Percentiles rank a stretch among this genome's conserved stretches.
Conservation (phyloP, 1,140 invertebrate species). For the Pseudachorutes palmiensis region DNA sequence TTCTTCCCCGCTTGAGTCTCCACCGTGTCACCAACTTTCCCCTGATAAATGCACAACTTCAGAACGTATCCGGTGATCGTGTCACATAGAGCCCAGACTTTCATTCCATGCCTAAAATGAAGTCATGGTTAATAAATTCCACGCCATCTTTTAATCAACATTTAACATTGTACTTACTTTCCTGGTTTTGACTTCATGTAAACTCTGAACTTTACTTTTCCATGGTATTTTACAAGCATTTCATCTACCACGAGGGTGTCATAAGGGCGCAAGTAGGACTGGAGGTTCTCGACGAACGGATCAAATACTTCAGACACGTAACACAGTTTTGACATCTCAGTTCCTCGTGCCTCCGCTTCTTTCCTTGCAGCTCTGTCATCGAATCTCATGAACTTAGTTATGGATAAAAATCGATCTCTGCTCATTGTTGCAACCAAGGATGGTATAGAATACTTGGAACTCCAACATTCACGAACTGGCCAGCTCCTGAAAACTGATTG, state of each 20-base stretch:
- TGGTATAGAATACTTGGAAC: background rate
- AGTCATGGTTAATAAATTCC: conserved; percentile 14
- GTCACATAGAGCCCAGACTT: conserved; percentile 39
- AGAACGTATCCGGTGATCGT: background rate
- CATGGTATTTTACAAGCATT: conserved; percentile 3
- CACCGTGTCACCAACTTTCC: background rate
- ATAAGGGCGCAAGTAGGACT: background rate
- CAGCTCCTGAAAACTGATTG: background rate
- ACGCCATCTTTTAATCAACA: background rate
- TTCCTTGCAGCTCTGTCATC: background rate
- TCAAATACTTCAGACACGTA: background rate
- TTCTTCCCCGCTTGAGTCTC: background rate
- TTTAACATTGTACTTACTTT: conserved; percentile 37
- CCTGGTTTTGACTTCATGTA: conserved; percentile 15
- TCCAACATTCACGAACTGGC: background rate
- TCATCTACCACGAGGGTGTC: conserved; percentile 5
- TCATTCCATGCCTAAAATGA: conserved; percentile 15
- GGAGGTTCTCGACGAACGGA: background rate
- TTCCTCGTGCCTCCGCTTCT: background rate
- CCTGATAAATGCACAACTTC: background rate
- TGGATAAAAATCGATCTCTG: background rate
- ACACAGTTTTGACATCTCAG: background rate
- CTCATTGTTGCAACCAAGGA: background rate
- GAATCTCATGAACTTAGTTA: background rate
- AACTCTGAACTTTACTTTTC: conserved; percentile 12